Conservation (phyloP, 2,888 invertebrate species). For the Thymelicus sylvestris region DNA sequence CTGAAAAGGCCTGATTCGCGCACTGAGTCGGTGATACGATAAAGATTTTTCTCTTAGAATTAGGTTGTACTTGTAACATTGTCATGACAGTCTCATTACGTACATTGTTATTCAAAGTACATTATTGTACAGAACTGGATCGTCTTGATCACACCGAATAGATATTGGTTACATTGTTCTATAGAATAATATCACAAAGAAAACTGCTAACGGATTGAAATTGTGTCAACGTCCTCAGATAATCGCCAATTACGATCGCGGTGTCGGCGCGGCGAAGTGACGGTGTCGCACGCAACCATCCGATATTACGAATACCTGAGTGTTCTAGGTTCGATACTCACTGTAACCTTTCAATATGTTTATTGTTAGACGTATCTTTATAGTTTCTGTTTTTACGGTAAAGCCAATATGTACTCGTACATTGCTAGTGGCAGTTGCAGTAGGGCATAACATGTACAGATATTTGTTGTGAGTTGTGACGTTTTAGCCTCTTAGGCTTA, state of each 20-base stretch:
- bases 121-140: neutral
- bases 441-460: too few species aligned
- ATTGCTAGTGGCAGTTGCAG: too few species aligned
- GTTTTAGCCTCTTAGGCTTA: too few species aligned
- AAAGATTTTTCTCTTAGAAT: neutral
- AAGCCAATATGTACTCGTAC: too few species aligned
- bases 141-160: neutral
- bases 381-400: too few species aligned
- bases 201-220: constrained; percentile 17
- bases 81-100: neutral
- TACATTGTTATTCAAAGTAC: neutral
- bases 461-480: too few species aligned
- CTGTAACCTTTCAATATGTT: too few species aligned
- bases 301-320: neutral
- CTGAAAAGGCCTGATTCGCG: too few species aligned
- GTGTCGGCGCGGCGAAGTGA: neutral
- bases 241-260: constrained; percentile 19
- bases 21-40: neutral
- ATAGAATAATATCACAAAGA: constrained; percentile 11
- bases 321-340: too few species aligned
- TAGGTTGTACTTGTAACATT: neutral
- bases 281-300: neutral
- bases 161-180: constrained; percentile 13
- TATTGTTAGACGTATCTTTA: too few species aligned
- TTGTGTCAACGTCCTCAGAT: constrained; percentile 30